Evolutionary conservation across 2,113 vertebrate species (phyloP), one percentile per base, ranked within the genome.

Genomic region (Brachypodius melanocephalos): DNA sequence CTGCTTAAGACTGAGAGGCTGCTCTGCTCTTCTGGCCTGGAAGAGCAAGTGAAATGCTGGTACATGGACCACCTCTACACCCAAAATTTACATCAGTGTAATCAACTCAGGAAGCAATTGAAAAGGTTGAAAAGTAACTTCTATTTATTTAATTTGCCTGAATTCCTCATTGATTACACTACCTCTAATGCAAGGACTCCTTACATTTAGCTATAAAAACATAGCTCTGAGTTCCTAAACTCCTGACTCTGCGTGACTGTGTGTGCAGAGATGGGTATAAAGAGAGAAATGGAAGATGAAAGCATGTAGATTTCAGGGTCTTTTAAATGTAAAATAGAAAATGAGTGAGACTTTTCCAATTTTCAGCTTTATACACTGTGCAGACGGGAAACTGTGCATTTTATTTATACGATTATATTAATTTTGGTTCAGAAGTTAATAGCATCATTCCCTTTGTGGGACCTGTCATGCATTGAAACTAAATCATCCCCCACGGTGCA

Each of bases 351-450:
- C 17, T 36, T 85, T 6, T 74, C 48, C 0, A 61, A 85, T 89
- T 89, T 87, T 48, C 66, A 82, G 12, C 31, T 61, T 87, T 52
- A 68, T 32, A 19, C 31, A 16, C 34, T 32, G 31, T 24, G 62
- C 54, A 85, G 87, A 76, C 84, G 87, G 84, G 94, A 95, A 84
- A 89, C 4, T 24, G 22, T 65, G 26, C 12, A 17, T 78, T 89
- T 95, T 92, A 81, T 87, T 95, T 93, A 81, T 78, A 67, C 9
- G 28, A 92, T 94, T 88, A 67, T 87, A 94, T 94, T 90, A 78
- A 96, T 95, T 97, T 87, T 85, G 32, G 29, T 95, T 92, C 58
- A 89, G 85, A 91, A 92, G 84, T 87, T 94, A 95, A 94, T 93
- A 85, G 42, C 54, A 58, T 89, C 83, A 79, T 93, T 93, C 54